Evolutionary conservation across 2,888 invertebrate species (phyloP).

Genomic region (Criorhina ranunculi): DNA sequence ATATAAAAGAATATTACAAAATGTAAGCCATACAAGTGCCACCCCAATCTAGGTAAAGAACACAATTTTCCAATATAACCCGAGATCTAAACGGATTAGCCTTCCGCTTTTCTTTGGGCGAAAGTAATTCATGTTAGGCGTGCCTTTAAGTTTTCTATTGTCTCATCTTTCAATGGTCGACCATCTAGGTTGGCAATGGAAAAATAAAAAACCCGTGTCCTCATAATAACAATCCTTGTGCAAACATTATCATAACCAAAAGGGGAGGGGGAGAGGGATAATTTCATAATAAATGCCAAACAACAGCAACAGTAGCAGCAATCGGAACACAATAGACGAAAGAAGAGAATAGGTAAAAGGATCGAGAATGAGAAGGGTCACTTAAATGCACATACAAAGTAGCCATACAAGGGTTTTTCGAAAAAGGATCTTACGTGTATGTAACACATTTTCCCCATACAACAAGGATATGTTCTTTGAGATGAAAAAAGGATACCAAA

Average conservation of each 20-base stretch:
- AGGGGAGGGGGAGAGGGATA: constrained; percentile 21
- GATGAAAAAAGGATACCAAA: not conserved
- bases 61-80: constrained; percentile 48
- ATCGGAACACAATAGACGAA: constrained; percentile 43
- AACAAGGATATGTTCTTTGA: constrained; percentile 7
- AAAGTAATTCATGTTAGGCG: constrained; percentile 37
- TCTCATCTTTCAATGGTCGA: constrained; percentile 35
- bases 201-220: constrained; percentile 46
- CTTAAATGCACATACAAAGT: constrained; percentile 21
- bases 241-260: constrained; percentile 67
- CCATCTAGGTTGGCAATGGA: constrained; percentile 38
- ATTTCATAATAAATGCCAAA: constrained; percentile 68
- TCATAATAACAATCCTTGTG: constrained; percentile 46
- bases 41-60: not conserved
- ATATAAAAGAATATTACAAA: constrained; percentile 19
- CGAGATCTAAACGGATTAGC: constrained; percentile 60
- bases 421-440: constrained; percentile 27
- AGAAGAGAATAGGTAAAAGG: constrained; percentile 7
- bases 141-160: constrained; percentile 14
- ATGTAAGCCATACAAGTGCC: constrained; percentile 42
- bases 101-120: constrained; percentile 34
- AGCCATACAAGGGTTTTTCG: constrained; percentile 15
- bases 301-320: constrained; percentile 52
- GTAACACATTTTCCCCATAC: constrained; percentile 33
- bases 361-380: not conserved